phyloP scores from a whole-genome alignment of 2,113 vertebrate species.

The Tetrax tetrax region DNA sequence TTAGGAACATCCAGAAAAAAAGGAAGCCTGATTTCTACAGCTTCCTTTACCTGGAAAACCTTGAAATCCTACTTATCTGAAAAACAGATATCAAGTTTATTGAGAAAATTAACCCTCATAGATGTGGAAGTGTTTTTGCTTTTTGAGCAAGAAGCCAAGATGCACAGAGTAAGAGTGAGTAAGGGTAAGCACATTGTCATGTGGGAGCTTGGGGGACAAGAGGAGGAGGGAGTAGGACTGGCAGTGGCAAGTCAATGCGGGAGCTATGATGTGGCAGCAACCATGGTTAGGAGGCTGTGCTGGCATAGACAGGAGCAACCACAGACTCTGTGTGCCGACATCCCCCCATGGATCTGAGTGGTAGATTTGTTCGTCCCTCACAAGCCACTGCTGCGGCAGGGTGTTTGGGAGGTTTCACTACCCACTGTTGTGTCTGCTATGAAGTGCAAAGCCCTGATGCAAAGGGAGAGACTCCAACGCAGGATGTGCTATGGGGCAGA shows the following conservation, averaged over 20 bases:
- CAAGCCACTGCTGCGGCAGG: background rate
- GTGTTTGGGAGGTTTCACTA: background rate
- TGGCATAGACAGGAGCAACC: background rate
- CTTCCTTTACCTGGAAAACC: background rate
- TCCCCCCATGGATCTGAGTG: background rate
- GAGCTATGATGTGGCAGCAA: fast-evolving
- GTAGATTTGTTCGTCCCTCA: background rate
- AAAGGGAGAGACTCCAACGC: fast-evolving
- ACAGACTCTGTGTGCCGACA: background rate
- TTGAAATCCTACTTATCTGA: background rate
- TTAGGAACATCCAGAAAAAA: background rate
- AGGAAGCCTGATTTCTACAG: background rate
- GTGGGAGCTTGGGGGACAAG: background rate
- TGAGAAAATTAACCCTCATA: background rate
- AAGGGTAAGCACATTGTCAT: background rate
- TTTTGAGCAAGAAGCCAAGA: background rate
- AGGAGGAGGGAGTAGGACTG: too few relatives aligned
- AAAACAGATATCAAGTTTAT: background rate
- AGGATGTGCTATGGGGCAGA: background rate
- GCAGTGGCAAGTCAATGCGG: background rate
- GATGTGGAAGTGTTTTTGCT: background rate
- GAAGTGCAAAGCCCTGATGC: fast-evolving
- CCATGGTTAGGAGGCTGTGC: fast-evolving
- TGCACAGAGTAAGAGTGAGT: background rate
- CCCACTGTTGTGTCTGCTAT: background rate